A percentile compares a stretch with the other conserved stretches of the same genome.
These are phyloP conservation scores for Zaprionus camerounensis DNA, from an alignment of 1,140 invertebrate species.

Conservation along the genomic window DNA sequence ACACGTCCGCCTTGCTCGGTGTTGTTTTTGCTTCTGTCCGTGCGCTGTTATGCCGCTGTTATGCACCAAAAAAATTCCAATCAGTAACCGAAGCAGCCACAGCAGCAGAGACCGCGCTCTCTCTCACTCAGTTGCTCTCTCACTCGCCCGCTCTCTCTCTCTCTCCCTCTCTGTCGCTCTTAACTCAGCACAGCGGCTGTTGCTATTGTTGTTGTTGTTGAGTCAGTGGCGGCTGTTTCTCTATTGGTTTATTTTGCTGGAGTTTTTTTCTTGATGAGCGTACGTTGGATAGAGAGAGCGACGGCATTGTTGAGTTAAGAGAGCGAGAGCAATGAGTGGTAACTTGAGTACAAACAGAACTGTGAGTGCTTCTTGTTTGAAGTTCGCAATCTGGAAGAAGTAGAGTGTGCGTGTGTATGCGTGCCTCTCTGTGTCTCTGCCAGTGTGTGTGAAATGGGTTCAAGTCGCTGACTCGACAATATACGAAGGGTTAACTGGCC, in stretches of 20 bases:
- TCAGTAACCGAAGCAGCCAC: conserved; percentile 33
- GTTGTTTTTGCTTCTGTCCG: conserved; percentile 54
- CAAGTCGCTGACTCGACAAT: neutral
- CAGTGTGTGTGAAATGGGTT: neutral
- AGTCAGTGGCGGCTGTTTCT: conserved; percentile 39
- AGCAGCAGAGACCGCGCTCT: conserved; percentile 9
- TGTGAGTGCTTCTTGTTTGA: neutral
- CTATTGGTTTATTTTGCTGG: conserved; percentile 64
- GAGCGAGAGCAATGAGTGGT: neutral
- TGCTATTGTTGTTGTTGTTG: conserved; percentile 18
- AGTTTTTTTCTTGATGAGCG: conserved; percentile 40
- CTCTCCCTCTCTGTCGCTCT: neutral
- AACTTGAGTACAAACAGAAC: neutral
- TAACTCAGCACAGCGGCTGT: neutral
- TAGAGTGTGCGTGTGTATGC: neutral
- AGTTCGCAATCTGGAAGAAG: neutral
- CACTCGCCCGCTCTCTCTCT: conserved; percentile 1
- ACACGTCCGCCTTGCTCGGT: conserved; percentile 53
- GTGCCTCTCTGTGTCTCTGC: neutral
- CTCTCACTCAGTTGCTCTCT: conserved; percentile 23
- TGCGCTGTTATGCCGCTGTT: conserved; percentile 47
- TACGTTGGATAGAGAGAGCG: neutral
- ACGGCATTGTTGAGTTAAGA: conserved; percentile 2
- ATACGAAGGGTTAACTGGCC: neutral
- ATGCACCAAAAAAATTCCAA: conserved; percentile 54